Percentiles rank a stretch among this genome's conserved stretches.
Conservation (phyloP, 1,140 invertebrate genomes). For the Helicoverpa zea region DNA sequence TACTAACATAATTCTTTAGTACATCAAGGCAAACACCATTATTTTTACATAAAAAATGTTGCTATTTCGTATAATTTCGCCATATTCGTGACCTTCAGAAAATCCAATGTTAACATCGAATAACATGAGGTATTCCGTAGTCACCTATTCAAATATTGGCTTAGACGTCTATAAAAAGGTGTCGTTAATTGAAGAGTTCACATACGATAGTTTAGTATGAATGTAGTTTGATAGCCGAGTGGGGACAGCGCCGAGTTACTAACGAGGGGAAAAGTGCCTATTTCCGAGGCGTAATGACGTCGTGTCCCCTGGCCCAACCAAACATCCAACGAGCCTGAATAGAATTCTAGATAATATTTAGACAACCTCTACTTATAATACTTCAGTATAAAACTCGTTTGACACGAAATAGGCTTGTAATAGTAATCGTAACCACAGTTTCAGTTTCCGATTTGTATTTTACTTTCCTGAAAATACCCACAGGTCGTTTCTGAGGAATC, state of each 20-base stretch:
- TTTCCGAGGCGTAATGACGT: slow-evolving; percentile 83
- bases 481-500: not conserved
- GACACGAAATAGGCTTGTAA: slow-evolving; percentile 41
- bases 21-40: no score
- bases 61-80: no score
- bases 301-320: slow-evolving; percentile 66
- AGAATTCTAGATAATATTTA: slow-evolving; percentile 57
- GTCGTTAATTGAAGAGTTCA: slow-evolving; percentile 51
- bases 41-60: no score
- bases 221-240: slow-evolving; percentile 65
- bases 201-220: slow-evolving; percentile 52
- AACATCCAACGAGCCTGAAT: slow-evolving; percentile 50
- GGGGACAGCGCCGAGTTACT: slow-evolving; percentile 72
- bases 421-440: not conserved
- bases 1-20: no score
- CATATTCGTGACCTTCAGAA: not conserved
- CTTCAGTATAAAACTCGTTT: slow-evolving; percentile 39
- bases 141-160: not conserved
- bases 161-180: slow-evolving; percentile 26
- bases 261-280: slow-evolving; percentile 86
- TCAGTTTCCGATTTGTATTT: not conserved
- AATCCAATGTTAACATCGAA: not conserved
- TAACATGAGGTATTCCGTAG: not conserved
- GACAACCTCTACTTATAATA: slow-evolving; percentile 46
- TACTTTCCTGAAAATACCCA: slow-evolving; percentile 13